A percentile compares a stretch with the other conserved stretches of the same genome.
phyloP scores from a whole-genome alignment of 2,113 vertebrate genomes.

The Lampris incognitus region DNA sequence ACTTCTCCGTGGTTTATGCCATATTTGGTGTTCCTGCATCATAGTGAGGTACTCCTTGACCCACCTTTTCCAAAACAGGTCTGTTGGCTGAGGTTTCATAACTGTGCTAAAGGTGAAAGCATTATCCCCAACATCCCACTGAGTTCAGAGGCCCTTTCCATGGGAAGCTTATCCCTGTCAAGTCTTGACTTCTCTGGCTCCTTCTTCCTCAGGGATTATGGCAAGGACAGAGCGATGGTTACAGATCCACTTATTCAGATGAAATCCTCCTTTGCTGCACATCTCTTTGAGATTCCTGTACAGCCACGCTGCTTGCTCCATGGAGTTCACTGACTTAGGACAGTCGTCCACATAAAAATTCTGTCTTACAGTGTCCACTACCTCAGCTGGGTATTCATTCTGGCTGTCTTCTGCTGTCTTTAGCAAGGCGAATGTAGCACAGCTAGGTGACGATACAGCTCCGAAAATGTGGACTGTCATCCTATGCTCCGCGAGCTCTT shows the following conservation, averaged over 20 bases:
- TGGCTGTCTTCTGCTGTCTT: not conserved
- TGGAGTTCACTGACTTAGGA: not conserved
- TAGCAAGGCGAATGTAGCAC: not conserved
- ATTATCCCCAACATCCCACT: constrained; percentile 14
- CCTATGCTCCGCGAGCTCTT: constrained; percentile 6
- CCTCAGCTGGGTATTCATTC: not conserved
- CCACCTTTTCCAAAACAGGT: too few relatives aligned
- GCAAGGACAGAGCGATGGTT: not conserved
- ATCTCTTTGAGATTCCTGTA: not conserved
- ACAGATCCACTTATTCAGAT: constrained; percentile 3
- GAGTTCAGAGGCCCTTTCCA: constrained; percentile 15
- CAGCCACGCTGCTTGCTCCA: not conserved
- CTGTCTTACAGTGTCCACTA: not conserved
- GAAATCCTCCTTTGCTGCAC: not conserved
- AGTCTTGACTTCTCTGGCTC: not conserved
- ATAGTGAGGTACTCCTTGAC: too few relatives aligned
- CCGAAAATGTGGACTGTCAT: not conserved
- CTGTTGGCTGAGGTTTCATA: not conserved
- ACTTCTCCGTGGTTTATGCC: too few relatives aligned
- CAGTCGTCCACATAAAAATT: not conserved
- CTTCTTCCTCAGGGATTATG: not conserved
- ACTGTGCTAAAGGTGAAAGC: not conserved
- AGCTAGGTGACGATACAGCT: not conserved
- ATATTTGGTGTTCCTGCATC: too few relatives aligned
- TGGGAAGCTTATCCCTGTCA: constrained; percentile 1